These are phyloP conservation scores for Dipodomys spectabilis DNA, from an alignment of 2,113 vertebrate species.

Conservation along the genomic window DNA sequence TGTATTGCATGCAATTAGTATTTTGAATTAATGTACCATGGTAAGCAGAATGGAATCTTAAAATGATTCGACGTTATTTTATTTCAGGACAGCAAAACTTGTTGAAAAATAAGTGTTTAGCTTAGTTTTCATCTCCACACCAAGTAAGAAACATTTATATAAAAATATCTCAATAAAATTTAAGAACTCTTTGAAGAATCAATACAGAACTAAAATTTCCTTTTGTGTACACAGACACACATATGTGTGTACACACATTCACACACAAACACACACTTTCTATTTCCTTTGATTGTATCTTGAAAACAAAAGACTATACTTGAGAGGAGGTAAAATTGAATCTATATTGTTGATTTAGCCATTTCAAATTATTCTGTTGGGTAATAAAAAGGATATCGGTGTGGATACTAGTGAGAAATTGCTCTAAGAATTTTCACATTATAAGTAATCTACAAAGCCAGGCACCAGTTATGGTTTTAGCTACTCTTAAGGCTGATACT, in stretches of 20 bases:
- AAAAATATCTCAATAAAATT: slow-evolving; percentile 26
- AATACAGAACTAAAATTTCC: not conserved
- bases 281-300: not conserved
- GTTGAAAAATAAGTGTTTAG: slow-evolving; percentile 37
- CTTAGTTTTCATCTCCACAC: not conserved
- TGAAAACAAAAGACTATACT: not conserved
- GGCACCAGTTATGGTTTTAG: too few species aligned
- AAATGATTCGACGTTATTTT: slow-evolving; percentile 47
- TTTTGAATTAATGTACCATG: slow-evolving; percentile 68
- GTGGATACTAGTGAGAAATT: not conserved
- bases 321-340: not conserved
- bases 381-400: not conserved
- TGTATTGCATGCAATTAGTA: slow-evolving; percentile 44
- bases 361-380: too few species aligned
- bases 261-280: not conserved
- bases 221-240: not conserved
- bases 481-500: too few species aligned
- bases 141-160: slow-evolving; percentile 36
- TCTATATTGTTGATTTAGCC: not conserved
- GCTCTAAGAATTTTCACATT: not conserved
- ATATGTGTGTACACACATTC: not conserved
- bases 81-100: slow-evolving; percentile 48
- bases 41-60: slow-evolving; percentile 41
- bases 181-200: slow-evolving; percentile 4
- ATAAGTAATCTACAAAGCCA: not conserved